These are phyloP conservation scores for Patiria pectinifera DNA, from an alignment of 53 echinoderm and acorn worm species.

Conservation along the genomic window DNA sequence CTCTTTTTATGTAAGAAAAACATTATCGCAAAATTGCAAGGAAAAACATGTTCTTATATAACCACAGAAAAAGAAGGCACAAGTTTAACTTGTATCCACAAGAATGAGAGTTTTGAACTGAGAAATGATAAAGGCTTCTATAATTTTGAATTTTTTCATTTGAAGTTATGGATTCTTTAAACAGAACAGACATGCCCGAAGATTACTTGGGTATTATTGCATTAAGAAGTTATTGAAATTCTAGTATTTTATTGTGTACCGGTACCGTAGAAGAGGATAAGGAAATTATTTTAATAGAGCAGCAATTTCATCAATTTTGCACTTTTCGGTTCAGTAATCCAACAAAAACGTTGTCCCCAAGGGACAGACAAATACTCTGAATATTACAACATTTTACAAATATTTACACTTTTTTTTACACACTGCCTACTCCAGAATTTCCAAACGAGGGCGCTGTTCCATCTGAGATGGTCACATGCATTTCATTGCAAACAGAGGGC, in stretches of 20 bases:
- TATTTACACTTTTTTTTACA: neutral
- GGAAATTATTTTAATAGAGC: neutral
- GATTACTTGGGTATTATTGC: no score
- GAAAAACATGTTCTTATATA: no score
- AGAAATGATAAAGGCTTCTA: no score
- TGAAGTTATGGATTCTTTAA: no score
- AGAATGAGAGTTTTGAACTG: no score
- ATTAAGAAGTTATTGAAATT: neutral
- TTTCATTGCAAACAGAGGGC: neutral
- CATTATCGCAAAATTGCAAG: no score
- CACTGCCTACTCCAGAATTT: neutral
- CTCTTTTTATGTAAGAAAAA: no score
- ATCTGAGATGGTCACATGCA: constrained; percentile 3
- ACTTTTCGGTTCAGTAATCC: neutral
- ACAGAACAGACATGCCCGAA: no score
- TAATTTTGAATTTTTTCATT: no score
- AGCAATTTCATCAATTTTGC: constrained; percentile 3
- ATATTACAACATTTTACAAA: neutral
- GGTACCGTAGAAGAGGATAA: neutral
- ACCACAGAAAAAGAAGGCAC: no score
- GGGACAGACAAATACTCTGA: neutral
- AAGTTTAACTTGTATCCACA: no score
- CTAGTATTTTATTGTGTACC: neutral
- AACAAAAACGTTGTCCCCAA: neutral
- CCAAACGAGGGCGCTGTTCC: constrained; percentile 36